Conservation (phyloP, 2,888 invertebrate genomes). For the Meliscaeva auricollis region DNA sequence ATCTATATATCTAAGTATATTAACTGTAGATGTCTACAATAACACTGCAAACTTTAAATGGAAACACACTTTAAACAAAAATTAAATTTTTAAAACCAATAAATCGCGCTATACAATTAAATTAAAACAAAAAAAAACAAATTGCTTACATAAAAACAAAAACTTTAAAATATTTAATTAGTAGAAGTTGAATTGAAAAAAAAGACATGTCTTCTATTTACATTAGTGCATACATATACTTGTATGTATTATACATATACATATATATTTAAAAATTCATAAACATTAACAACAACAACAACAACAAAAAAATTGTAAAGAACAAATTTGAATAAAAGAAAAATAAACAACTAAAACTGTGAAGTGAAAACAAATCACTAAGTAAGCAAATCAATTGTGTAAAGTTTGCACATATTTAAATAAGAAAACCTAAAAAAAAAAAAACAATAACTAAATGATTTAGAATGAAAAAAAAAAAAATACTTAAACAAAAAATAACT, state of each 20-base stretch:
- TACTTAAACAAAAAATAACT: slow-evolving; percentile 31
- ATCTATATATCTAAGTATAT: slow-evolving; percentile 31
- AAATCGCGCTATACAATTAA: slow-evolving; percentile 70
- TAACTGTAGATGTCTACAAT: slow-evolving; percentile 69
- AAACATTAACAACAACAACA: slow-evolving; percentile 31
- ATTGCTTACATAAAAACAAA: slow-evolving; percentile 80
- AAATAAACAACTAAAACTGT: slow-evolving; percentile 49
- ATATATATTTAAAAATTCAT: slow-evolving; percentile 71
- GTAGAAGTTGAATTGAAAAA: slow-evolving; percentile 73
- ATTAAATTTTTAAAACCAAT: slow-evolving; percentile 57
- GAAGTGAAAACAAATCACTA: slow-evolving; percentile 42
- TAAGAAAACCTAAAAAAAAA: slow-evolving; percentile 29
- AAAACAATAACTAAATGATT: slow-evolving; percentile 17
- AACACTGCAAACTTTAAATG: slow-evolving; percentile 56
- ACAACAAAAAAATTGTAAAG: slow-evolving; percentile 32
- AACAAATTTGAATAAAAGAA: slow-evolving; percentile 31
- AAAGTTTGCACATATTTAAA: slow-evolving; percentile 51
- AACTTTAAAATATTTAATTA: slow-evolving; percentile 66
- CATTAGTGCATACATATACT: slow-evolving; percentile 52
- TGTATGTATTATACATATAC: slow-evolving; percentile 59
- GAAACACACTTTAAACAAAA: slow-evolving; percentile 52
- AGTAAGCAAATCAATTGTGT: slow-evolving; percentile 47
- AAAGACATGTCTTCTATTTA: slow-evolving; percentile 74
- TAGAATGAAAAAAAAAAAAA: neutral
- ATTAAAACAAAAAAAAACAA: slow-evolving; percentile 66